Conservation (phyloP, 2,797 vertebrate genomes). For the Iguana delicatissima region DNA sequence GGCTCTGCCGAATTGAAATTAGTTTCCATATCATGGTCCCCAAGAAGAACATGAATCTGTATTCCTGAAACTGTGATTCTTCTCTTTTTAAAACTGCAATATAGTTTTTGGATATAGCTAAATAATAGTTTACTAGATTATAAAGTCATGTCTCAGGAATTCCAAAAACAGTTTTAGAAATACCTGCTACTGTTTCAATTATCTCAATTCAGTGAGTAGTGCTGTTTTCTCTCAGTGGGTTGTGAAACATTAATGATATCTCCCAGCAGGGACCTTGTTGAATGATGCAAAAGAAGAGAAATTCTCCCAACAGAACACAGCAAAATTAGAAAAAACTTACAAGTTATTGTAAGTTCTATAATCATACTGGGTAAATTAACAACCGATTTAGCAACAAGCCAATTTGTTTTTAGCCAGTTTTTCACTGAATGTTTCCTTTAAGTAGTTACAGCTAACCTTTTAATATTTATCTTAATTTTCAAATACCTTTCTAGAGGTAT, state of each 20-base stretch:
- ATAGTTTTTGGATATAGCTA: slow-evolving; percentile 49
- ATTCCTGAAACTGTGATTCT: not conserved
- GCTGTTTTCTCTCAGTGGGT: slow-evolving; percentile 73
- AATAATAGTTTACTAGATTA: slow-evolving; percentile 63
- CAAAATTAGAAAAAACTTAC: slow-evolving; percentile 68
- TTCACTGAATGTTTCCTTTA: slow-evolving; percentile 44
- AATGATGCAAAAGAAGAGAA: slow-evolving; percentile 73
- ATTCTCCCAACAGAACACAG: slow-evolving; percentile 68
- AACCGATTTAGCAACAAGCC: slow-evolving; percentile 54
- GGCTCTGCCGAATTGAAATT: not conserved
- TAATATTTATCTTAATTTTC: slow-evolving; percentile 43
- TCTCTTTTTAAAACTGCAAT: slow-evolving; percentile 28
- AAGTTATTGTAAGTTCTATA: slow-evolving; percentile 63
- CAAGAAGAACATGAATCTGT: not conserved
- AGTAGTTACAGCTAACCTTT: slow-evolving; percentile 46
- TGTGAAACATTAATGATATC: slow-evolving; percentile 74
- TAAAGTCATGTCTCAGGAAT: slow-evolving; percentile 55
- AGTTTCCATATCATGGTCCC: not conserved
- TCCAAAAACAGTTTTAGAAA: slow-evolving; percentile 71
- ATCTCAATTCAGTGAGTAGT: slow-evolving; percentile 66
- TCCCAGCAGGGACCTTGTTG: slow-evolving; percentile 73
- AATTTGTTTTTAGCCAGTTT: slow-evolving; percentile 32
- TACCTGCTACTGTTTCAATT: slow-evolving; percentile 72
- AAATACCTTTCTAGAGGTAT: slow-evolving; percentile 14
- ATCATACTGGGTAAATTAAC: slow-evolving; percentile 64